A percentile compares a stretch with the other conserved stretches of the same genome.
Evolutionary conservation across 2,797 vertebrate species (phyloP).

Genomic region (Pangasius mekongensis): DNA sequence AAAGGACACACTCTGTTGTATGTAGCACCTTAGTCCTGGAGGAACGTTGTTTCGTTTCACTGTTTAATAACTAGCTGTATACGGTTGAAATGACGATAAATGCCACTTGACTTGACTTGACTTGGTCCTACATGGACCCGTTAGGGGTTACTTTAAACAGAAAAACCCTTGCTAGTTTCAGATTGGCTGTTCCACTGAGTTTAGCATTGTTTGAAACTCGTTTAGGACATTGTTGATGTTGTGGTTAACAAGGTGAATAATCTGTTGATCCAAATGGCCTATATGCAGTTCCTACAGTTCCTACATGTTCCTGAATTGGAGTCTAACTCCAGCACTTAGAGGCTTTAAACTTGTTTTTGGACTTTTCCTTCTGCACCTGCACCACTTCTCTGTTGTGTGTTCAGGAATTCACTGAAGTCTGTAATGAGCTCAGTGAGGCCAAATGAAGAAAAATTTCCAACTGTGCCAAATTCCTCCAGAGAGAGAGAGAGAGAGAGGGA

Average conservation of each 20-base stretch:
- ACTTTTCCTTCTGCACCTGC: slow-evolving; percentile 87
- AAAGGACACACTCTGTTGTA: background rate
- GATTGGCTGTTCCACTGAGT: background rate
- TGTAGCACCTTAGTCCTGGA: too few relatives aligned
- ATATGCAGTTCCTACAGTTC: background rate
- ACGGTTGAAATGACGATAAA: too few relatives aligned
- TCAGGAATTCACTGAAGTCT: slow-evolving; percentile 99
- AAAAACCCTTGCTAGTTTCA: background rate
- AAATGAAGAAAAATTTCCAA: slow-evolving; percentile 65
- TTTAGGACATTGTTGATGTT: background rate
- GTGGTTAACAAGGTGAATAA: background rate
- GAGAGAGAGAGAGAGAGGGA: slow-evolving; percentile 25
- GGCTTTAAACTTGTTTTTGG: background rate
- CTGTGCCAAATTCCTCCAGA: slow-evolving; percentile 96
- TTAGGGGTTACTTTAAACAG: background rate
- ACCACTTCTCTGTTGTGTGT: slow-evolving; percentile 86
- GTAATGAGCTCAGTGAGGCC: slow-evolving; percentile 99
- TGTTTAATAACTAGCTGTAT: too few relatives aligned
- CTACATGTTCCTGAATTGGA: background rate
- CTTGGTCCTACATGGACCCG: background rate
- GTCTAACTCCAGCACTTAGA: background rate
- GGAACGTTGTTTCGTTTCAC: too few relatives aligned
- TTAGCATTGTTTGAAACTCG: background rate
- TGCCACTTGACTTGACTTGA: too few relatives aligned
- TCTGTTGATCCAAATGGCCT: background rate